A percentile compares a stretch with the other conserved stretches of the same genome.
These are phyloP conservation scores for Harmothoe impar DNA, from an alignment of 2,888 invertebrate species.

Conservation along the genomic window DNA sequence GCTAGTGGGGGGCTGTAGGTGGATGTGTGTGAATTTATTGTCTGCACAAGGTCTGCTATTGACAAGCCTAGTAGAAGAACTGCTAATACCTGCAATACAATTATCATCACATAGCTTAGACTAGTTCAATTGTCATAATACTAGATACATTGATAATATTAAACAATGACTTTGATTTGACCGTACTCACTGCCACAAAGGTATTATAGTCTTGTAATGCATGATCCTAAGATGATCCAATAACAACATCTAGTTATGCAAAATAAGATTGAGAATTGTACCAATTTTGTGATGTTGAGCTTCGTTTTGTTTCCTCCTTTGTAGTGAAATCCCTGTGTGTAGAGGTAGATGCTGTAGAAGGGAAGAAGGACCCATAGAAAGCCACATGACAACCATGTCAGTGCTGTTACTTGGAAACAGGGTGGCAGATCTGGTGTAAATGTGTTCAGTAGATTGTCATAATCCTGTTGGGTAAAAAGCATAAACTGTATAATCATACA, in stretches of 20 bases:
- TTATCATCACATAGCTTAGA: too few relatives aligned
- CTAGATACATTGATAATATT: too few relatives aligned
- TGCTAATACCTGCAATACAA: neutral
- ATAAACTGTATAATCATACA: too few relatives aligned
- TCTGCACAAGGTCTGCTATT: neutral
- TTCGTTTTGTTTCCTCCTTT: neutral
- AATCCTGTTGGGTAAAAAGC: neutral
- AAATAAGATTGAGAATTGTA: too few relatives aligned
- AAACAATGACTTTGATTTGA: too few relatives aligned
- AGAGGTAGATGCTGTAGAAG: neutral
- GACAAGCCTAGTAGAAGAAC: neutral
- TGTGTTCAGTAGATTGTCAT: neutral
- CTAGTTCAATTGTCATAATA: too few relatives aligned
- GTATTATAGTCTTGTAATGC: neutral
- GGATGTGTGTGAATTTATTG: neutral
- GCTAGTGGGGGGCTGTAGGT: neutral
- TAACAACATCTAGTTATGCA: too few relatives aligned
- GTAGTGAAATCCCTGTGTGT: neutral
- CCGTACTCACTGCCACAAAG: too few relatives aligned
- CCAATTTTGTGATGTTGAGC: neutral
- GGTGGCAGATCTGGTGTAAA: neutral
- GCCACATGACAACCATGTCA: neutral
- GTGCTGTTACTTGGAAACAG: neutral
- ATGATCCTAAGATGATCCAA: too few relatives aligned
- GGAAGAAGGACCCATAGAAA: neutral